Evolutionary conservation across 2,888 invertebrate species (phyloP), one percentile per base, ranked within the genome.

Genomic region (Ophion slaviceki): DNA sequence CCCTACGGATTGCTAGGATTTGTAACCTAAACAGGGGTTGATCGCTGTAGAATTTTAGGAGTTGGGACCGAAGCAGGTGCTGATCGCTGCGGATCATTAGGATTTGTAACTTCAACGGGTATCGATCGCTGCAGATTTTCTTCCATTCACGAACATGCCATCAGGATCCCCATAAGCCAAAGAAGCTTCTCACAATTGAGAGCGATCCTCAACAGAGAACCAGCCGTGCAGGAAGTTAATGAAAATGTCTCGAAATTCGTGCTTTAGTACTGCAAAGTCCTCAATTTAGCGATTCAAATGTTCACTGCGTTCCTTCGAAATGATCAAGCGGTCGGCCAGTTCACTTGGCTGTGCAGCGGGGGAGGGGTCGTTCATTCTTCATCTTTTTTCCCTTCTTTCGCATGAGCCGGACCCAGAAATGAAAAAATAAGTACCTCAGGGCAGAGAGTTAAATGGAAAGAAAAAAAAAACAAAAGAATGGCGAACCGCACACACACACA

Each of bases 341-440:
- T 57, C n/a, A 17, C n/a, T 53, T 32, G 14, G 6, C 24, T 1
- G 7, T 17, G 24, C n/a, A 14, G 53, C 20, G 32, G 24, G 24
- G 24, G 24, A 11, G 10, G 8, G n/a, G 32, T 7, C 8, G 57
- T 57, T 32, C 6, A 20, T 36, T 57, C 17, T 36, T 8, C n/a
- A 2, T 36, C 66, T 57, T 57, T 59, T 61, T 68, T 47, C 28
- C 10, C 45, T 59, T 28, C 24, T 72, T 40, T 36, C 20, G 8
- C 59, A 8, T 8, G 20, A n/a, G 62, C 24, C 14, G 20, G 59
- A 45, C 14, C 61, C 20, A 17, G 74, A 59, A 67, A 78, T 82
- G 81, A 87, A 87, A 84, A 84, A 88, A 88, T 89, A 87, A 88
- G 86, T 84, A 87, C 71, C 72, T 67, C 79, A 78, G 87, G 87